Evolutionary conservation across 2,888 invertebrate genomes (phyloP).

Genomic region (Cyclophora punctaria): DNA sequence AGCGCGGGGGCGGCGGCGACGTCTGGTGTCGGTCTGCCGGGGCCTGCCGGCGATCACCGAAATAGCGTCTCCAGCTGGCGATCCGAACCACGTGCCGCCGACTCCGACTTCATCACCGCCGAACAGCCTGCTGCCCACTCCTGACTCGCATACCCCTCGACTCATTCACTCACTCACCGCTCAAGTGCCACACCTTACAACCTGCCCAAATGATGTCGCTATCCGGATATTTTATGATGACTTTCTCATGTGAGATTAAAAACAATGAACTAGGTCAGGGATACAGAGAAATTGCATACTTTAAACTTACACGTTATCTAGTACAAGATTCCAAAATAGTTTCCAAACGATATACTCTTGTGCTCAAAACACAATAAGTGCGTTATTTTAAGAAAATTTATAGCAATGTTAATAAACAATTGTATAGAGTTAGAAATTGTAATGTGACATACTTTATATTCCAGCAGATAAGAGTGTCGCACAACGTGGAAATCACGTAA

Average conservation of each 20-base stretch:
- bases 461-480: background rate
- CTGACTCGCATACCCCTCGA: slow-evolving; percentile 15
- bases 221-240: too few species aligned
- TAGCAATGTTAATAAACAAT: too few species aligned
- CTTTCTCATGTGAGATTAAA: too few species aligned
- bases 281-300: too few species aligned
- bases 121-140: slow-evolving; percentile 34
- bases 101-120: slow-evolving; percentile 16
- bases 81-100: slow-evolving; percentile 67
- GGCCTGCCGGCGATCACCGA: slow-evolving; percentile 76
- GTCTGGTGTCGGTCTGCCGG: slow-evolving; percentile 77
- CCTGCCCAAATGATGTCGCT: too few species aligned
- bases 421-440: background rate
- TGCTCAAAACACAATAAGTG: too few species aligned
- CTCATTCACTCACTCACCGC: background rate
- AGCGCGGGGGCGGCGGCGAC: slow-evolving; percentile 73
- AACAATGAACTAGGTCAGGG: too few species aligned
- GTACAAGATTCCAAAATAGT: too few species aligned
- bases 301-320: too few species aligned
- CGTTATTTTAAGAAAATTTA: too few species aligned
- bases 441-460: background rate
- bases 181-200: too few species aligned
- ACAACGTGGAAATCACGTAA: slow-evolving; percentile 15
- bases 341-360: too few species aligned
- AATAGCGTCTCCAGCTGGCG: slow-evolving; percentile 73